Evolutionary conservation across 2,888 invertebrate species (phyloP), one percentile per base, ranked within the genome.

Genomic region (Drosophila mercatorum): DNA sequence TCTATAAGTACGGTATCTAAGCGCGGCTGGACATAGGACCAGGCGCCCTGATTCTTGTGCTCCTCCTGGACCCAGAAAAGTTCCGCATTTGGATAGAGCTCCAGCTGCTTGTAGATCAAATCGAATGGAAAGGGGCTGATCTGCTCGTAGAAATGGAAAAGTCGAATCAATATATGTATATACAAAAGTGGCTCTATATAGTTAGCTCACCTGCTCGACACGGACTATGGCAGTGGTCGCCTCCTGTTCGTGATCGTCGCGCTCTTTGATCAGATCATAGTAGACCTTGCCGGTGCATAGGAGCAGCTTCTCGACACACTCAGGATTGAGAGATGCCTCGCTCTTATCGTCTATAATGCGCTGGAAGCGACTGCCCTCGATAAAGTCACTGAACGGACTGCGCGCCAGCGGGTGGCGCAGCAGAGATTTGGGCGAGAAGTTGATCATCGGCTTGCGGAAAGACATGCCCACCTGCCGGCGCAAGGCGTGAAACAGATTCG

Each of bases 381-480:
- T 93, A 97, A 99, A 98, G 62, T 97, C 96, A 90, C 98, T 97
- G 92, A 99, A 98, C 69, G 96, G 96, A 65, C 98, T 98, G 87
- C 96, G 96, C 51, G 97, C 97, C 92, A 98, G 97, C 2, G 99
- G 98, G 92, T 98, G 98, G 79, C 99, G 95, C 77, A 99, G 94
- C 91, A 99, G 94, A 31, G 98, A 98, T 94, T 99, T 99, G 65
- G 99, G 99, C 59, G 98, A 97, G 96, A 99, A 98, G 59, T 99
- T 93, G 83, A 99, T 96, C 80, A 99, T 95, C 34, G 99, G 99
- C 93, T 99, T 99, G 87, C 99, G 96, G 95, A 99, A 99, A 0
- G 98, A 98, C 89, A 98, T 93, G 58, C 96, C 95, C 89, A 99
- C 97, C 94, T 99, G 99, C 51, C 99, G 94, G 64, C 99, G 95